Evolutionary conservation across 2,797 vertebrate species (phyloP).

Genomic region (Lepilemur septentrionalis): DNA sequence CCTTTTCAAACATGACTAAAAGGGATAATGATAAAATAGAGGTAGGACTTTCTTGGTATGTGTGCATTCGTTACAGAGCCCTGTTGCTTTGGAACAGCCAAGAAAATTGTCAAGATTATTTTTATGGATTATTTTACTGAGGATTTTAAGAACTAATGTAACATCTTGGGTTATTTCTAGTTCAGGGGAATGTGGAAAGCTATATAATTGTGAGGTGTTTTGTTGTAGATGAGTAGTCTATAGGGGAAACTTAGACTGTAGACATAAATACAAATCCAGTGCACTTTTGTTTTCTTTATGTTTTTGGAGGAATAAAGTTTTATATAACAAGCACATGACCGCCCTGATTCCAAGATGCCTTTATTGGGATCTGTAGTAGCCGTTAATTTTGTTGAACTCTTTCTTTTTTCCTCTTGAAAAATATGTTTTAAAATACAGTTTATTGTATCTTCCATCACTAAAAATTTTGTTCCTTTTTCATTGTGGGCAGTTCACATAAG

Average conservation of each 20-base stretch:
- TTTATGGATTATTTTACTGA: constrained; percentile 44
- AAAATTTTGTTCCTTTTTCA: constrained; percentile 35
- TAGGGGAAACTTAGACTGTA: constrained; percentile 25
- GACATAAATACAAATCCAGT: constrained; percentile 32
- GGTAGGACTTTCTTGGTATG: not conserved
- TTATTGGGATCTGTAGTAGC: constrained; percentile 62
- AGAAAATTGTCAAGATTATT: constrained; percentile 25
- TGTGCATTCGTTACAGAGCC: not conserved
- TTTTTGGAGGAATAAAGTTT: not conserved
- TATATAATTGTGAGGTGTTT: constrained; percentile 36
- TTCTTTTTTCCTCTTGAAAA: constrained; percentile 55
- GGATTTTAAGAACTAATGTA: constrained; percentile 6
- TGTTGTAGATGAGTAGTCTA: constrained; percentile 37
- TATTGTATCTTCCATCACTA: constrained; percentile 37
- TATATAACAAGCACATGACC: constrained; percentile 46
- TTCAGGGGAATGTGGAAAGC: constrained; percentile 55
- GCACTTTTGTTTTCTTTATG: constrained; percentile 49
- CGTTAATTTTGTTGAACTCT: constrained; percentile 71
- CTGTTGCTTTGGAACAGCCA: constrained; percentile 40
- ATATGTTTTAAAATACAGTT: constrained; percentile 67
- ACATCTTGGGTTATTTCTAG: constrained; percentile 25
- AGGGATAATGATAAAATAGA: not conserved
- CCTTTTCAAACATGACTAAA: not conserved
- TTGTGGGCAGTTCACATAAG: constrained; percentile 63
- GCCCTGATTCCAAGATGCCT: constrained; percentile 65